phyloP scores from a whole-genome alignment of 1,140 invertebrate genomes.

The Scylla paramamosain region DNA sequence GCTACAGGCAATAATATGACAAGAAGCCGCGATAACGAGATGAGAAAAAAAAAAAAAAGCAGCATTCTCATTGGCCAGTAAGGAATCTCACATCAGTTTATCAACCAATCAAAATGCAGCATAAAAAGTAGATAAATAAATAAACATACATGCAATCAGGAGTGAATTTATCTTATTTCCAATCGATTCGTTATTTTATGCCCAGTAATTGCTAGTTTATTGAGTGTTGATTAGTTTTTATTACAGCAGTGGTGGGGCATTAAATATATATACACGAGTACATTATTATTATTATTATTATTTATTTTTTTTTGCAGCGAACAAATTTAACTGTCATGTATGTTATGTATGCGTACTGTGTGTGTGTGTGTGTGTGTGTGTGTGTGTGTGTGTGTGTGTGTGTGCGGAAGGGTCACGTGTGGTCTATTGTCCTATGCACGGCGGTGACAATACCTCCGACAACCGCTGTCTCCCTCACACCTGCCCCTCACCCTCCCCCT shows the following conservation, averaged over 20 bases:
- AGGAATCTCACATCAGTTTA: too few species aligned
- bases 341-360: background rate
- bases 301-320: background rate
- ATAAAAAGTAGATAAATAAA: background rate
- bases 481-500: background rate
- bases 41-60: too few species aligned
- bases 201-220: background rate
- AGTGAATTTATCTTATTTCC: background rate
- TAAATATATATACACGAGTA: background rate
- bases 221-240: too few species aligned
- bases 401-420: slow-evolving; percentile 15
- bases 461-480: background rate
- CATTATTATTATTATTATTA: background rate
- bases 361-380: slow-evolving; percentile 52
- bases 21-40: too few species aligned
- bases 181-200: background rate
- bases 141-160: background rate
- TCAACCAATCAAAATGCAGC: background rate
- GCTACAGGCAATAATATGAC: too few species aligned
- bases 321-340: background rate
- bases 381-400: slow-evolving; percentile 47
- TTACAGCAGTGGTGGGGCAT: background rate
- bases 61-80: too few species aligned
- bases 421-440: background rate
- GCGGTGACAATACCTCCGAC: background rate